Conservation (phyloP, 2,113 vertebrate genomes). For the Oncorhynchus gorbuscha region DNA sequence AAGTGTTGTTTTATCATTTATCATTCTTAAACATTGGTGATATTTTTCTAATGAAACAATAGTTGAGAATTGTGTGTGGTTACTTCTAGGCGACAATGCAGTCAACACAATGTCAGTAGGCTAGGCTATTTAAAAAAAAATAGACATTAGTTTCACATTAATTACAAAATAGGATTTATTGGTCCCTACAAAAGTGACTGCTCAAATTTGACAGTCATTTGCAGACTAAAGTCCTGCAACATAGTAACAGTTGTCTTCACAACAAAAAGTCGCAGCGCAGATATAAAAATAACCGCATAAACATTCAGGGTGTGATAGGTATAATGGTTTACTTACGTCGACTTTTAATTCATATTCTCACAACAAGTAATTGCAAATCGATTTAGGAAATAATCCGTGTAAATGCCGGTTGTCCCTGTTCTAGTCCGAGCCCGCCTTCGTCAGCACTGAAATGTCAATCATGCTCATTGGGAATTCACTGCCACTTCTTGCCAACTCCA, state of each 20-base stretch:
- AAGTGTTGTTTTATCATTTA: not conserved
- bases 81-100: too few species aligned
- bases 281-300: not conserved
- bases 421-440: conserved; percentile 43
- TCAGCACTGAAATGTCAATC: conserved; percentile 59
- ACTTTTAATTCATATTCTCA: not conserved
- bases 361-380: conserved; percentile 36
- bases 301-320: not conserved
- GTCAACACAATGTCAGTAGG: too few species aligned
- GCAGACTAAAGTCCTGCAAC: not conserved
- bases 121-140: too few species aligned
- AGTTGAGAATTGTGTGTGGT: too few species aligned
- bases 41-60: too few species aligned
- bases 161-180: not conserved
- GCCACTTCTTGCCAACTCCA: conserved; percentile 20
- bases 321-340: conserved; percentile 14
- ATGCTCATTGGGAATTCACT: conserved; percentile 48
- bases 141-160: not conserved
- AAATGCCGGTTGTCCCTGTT: conserved; percentile 6
- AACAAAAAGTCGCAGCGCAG: conserved; percentile 5
- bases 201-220: conserved; percentile 33
- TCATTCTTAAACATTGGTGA: not conserved
- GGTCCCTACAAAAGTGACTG: conserved; percentile 43
- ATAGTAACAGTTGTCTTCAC: not conserved
- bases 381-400: conserved; percentile 58